These are phyloP conservation scores for Piezodorus guildinii DNA, from an alignment of 1,140 invertebrate species.

Conservation along the genomic window DNA sequence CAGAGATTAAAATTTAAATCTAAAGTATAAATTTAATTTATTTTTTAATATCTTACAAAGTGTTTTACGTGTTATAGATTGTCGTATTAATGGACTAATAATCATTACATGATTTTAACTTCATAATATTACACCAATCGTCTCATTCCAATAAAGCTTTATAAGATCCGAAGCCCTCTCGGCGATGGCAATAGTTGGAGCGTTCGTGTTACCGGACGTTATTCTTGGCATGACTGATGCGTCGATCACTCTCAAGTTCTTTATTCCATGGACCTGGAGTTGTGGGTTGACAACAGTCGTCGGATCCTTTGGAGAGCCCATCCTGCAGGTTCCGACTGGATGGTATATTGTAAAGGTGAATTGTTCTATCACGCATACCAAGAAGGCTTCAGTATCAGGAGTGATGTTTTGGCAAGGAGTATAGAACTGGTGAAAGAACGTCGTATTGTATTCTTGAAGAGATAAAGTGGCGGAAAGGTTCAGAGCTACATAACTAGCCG, in stretches of 20 bases:
- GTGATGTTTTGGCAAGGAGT: slow-evolving; percentile 42
- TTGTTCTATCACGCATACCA: slow-evolving; percentile 31
- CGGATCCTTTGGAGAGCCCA: slow-evolving; percentile 40
- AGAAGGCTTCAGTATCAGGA: slow-evolving; percentile 47
- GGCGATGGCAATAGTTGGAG: slow-evolving; percentile 22
- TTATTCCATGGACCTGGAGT: slow-evolving; percentile 14
- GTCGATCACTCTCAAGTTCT: slow-evolving; percentile 23
- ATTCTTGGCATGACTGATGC: slow-evolving; percentile 24
- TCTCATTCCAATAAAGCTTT: slow-evolving; percentile 25
- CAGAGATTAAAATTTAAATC: no score
- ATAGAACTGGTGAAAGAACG: slow-evolving; percentile 41
- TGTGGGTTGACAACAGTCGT: slow-evolving; percentile 37
- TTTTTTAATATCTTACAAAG: no score
- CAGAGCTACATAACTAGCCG: slow-evolving; percentile 34
- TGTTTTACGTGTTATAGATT: no score
- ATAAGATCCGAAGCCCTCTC: slow-evolving; percentile 25
- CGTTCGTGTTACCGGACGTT: slow-evolving; percentile 23
- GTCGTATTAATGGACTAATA: no score
- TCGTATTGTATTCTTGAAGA: slow-evolving; percentile 45
- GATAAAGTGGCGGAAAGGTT: slow-evolving; percentile 45
- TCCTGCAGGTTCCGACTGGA: slow-evolving; percentile 62
- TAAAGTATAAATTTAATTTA: no score
- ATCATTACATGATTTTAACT: no score
- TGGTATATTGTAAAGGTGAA: slow-evolving; percentile 51
- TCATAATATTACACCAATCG: background rate